Evolutionary conservation across 2,888 invertebrate species (phyloP).

Genomic region (Tenthredo scrophulariae): DNA sequence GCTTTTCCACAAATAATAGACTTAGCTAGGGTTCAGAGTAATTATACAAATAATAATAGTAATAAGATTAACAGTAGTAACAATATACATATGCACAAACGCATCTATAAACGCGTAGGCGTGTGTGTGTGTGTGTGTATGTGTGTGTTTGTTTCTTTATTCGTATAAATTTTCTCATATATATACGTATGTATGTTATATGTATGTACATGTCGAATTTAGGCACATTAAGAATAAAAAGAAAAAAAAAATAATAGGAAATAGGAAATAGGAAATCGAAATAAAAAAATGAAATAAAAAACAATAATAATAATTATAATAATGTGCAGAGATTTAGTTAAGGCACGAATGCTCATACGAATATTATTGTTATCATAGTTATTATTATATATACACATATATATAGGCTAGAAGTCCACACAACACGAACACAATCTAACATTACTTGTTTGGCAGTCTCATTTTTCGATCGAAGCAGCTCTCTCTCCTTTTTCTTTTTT

Average conservation of each 20-base stretch:
- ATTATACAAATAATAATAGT: not conserved
- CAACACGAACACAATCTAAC: constrained; percentile 49
- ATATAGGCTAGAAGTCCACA: constrained; percentile 49
- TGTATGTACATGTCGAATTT: constrained; percentile 1
- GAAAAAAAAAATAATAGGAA: not conserved
- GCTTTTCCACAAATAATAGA: constrained; percentile 36
- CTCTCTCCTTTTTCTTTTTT: not conserved
- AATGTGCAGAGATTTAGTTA: constrained; percentile 33
- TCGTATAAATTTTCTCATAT: not conserved
- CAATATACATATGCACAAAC: constrained; percentile 38
- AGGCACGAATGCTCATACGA: constrained; percentile 39
- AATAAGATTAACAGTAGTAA: constrained; percentile 29
- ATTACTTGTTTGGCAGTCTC: constrained; percentile 53
- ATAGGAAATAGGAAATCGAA: not conserved
- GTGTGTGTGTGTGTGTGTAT: not conserved
- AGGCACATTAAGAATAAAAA: not conserved
- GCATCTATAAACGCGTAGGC: not conserved
- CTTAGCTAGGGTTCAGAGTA: not conserved
- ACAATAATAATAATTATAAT: not conserved
- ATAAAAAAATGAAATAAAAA: not conserved
- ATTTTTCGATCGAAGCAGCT: constrained; percentile 51
- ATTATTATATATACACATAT: constrained; percentile 20
- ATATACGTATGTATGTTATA: not conserved
- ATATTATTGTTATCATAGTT: constrained; percentile 28
- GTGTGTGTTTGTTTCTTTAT: not conserved